Evolutionary conservation across 1,140 invertebrate species (phyloP), one percentile per base, ranked within the genome.

Genomic region (Chionoecetes opilio): DNA sequence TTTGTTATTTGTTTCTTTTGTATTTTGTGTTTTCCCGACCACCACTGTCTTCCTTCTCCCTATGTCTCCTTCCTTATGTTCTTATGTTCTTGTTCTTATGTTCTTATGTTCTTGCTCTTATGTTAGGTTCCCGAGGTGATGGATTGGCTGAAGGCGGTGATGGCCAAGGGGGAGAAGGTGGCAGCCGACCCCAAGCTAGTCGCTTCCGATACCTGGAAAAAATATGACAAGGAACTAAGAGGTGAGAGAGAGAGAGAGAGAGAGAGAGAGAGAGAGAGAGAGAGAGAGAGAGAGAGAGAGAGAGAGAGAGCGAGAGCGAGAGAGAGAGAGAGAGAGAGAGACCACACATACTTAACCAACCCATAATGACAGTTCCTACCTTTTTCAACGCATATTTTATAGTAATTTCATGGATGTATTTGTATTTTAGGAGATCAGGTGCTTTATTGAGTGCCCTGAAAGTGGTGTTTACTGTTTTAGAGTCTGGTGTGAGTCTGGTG

Each of bases 131-230:
- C 97, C 8, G 96, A 96, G 2, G 96, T 97, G n/a, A 96, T 96
- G 37, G 97, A 97, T 82, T 98, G 98, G 98, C 96, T 97, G 85
- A 97, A 97, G 96, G 97, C 98, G 53, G 97, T 98, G 31, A 97
- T 99, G 87, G 97, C 97, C 94, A 88, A 97, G 35, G 97, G 98
- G 96, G 97, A 97, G 53, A 97, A 97, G 91, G 98, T 99, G 32
- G 99, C 99, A 0, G 98, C 98, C 21, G 99, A 99, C 97, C 98
- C 99, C 0, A 98, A 93, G 34, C 96, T 96, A 26, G 75, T 96
- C 93, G 93, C 97, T 97, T 94, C 97, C 97, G 96, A 97, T 96
- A 87, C 97, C 96, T 97, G 97, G 97, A 82, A 94, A 96, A 90
- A 75, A 0, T 97, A 96, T 96, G 96, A 96, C 3, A 92, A 96